phyloP scores from a whole-genome alignment of 2,797 vertebrate genomes.

The Enteromius trimaculatus region DNA sequence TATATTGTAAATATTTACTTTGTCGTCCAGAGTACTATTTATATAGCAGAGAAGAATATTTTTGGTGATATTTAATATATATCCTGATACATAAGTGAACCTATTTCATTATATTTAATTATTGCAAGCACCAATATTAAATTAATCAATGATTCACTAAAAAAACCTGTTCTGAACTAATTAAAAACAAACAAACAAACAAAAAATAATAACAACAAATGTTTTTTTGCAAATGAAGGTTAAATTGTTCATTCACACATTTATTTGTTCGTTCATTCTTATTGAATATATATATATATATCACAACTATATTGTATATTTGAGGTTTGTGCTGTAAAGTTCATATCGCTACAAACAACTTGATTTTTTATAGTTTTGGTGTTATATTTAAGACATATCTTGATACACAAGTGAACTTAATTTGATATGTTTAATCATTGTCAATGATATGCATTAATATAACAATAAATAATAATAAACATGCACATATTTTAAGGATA shows the following conservation, averaged over 20 bases:
- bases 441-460: neutral
- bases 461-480: neutral
- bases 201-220: neutral
- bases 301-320: neutral
- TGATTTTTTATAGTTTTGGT: neutral
- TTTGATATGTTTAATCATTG: neutral
- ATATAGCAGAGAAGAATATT: neutral
- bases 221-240: neutral
- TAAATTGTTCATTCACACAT: neutral
- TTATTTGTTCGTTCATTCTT: neutral
- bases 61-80: neutral
- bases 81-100: neutral
- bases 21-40: neutral
- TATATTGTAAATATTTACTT: neutral
- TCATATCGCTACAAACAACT: neutral
- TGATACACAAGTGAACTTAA: neutral
- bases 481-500: neutral
- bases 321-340: neutral
- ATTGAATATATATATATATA: neutral
- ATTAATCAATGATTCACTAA: too few relatives aligned
- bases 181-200: neutral
- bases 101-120: neutral
- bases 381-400: neutral
- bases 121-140: neutral
- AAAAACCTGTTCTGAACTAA: conserved; percentile 7